Conservation (phyloP, 2,797 vertebrate genomes). For the Momotus momota region DNA sequence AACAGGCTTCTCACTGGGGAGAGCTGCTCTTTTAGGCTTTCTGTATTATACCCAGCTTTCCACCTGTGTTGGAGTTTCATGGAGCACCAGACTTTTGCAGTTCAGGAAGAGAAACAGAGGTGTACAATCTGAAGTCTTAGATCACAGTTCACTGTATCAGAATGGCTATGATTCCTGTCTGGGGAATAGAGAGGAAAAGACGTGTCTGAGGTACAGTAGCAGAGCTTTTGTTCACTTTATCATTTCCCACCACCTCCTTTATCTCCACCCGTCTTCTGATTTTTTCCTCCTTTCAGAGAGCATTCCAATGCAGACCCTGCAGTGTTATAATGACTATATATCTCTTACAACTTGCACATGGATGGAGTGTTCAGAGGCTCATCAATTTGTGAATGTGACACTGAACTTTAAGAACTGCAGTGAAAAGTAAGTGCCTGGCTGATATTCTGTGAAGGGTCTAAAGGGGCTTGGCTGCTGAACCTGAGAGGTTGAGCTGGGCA, state of each 20-base stretch:
- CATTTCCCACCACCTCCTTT: not conserved
- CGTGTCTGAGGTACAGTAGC: not conserved
- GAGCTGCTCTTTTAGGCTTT: not conserved
- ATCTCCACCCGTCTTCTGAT: not conserved
- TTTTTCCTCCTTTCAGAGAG: not conserved
- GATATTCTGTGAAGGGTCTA: not conserved
- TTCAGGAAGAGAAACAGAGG: not conserved
- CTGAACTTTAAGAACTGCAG: not conserved
- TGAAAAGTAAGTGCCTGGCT: not conserved
- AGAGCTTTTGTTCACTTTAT: not conserved
- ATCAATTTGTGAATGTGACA: not conserved
- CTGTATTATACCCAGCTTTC: not conserved
- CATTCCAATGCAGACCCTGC: not conserved
- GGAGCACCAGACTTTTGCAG: not conserved
- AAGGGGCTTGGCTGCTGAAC: not conserved
- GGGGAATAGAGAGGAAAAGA: not conserved
- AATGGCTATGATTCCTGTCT: not conserved
- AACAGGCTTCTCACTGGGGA: not conserved
- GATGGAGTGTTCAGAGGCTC: not conserved
- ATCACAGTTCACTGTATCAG: not conserved
- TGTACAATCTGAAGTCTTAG: not conserved
- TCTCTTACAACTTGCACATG: not conserved
- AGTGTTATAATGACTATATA: rapidly evolving
- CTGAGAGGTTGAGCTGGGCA: not conserved
- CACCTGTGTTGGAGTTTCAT: not conserved